phyloP scores from a whole-genome alignment of 2,888 invertebrate species.

The Phasia obesa region DNA sequence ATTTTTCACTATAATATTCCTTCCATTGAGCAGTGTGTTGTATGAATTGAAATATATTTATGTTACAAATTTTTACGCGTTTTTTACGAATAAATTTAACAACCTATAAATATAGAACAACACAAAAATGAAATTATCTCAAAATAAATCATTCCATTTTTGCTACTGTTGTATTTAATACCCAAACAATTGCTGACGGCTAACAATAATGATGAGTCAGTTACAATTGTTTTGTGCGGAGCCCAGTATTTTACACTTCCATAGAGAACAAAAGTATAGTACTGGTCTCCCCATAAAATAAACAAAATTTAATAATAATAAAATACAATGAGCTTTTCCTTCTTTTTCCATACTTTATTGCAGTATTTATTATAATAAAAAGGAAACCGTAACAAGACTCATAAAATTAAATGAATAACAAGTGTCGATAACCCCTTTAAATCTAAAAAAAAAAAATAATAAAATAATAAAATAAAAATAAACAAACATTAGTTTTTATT shows the following conservation, averaged over 20 bases:
- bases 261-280: not conserved
- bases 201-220: not conserved
- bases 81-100: constrained; percentile 7
- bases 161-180: constrained; percentile 15
- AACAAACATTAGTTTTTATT: constrained; percentile 3
- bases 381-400: constrained; percentile 17
- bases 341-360: not conserved
- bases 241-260: not conserved
- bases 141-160: constrained; percentile 27
- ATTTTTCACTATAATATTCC: not conserved
- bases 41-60: not conserved
- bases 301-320: constrained; percentile 16
- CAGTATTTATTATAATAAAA: constrained; percentile 47
- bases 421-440: constrained; percentile 39
- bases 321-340: not conserved
- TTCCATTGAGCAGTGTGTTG: constrained; percentile 12
- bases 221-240: constrained; percentile 26
- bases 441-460: constrained; percentile 2
- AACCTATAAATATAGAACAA: not conserved
- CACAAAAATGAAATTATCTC: constrained; percentile 17
- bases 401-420: constrained; percentile 47
- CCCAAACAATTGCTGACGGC: constrained; percentile 27
- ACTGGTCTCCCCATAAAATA: not conserved
- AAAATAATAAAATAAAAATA: constrained; percentile 4
- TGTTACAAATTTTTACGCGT: not conserved